Evolutionary conservation across 1,140 invertebrate genomes (phyloP), one percentile per base, ranked within the genome.

Genomic region (Xylocopa sonorina): DNA sequence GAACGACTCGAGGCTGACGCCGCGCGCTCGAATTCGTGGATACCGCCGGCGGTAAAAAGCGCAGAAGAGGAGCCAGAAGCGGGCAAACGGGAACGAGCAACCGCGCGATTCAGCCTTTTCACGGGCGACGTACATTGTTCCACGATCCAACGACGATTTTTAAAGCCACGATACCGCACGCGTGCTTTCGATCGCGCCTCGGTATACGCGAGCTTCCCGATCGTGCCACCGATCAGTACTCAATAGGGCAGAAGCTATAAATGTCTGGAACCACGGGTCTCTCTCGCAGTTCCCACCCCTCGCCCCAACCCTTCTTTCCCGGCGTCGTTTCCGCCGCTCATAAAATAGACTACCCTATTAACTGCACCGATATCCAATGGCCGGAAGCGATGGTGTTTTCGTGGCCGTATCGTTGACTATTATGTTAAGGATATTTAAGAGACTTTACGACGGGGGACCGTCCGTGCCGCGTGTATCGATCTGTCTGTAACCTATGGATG

Each of bases 291-390:
- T 27, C 7, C n/a, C n/a, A 0, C 6, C 29, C n/a, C 21, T 9
- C 29, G 21, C 34, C 10, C n/a, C 18, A 18, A 34, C 18, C 14
- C 16, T 38, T 41, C 24, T 7, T 10, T 27, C 6, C 18, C 34
- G 18, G 16, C n/a, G n/a, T n/a, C n/a, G n/a, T 27, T 9, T 21
- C 16, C 34, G 18, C 24, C 55, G 18, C 46, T 27, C 57, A n/a
- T 80, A 66, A 74, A 83, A 83, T 46, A 64, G 53, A 66, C 71
- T 80, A 66, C 41, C 75, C 69, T 78, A 83, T 84, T 83, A 84
- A 83, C 51, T 34, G 51, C 69, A 18, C 21, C n/a, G 50, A 41
- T 73, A 82, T 46, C 43, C 68, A 64, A n/a, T 48, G 57, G 57
- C 50, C 55, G 57, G 71, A 62, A 57, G 38, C 16, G 46, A 50